Evolutionary conservation across 2,113 vertebrate species (phyloP).

Genomic region (Anolis sagrei): DNA sequence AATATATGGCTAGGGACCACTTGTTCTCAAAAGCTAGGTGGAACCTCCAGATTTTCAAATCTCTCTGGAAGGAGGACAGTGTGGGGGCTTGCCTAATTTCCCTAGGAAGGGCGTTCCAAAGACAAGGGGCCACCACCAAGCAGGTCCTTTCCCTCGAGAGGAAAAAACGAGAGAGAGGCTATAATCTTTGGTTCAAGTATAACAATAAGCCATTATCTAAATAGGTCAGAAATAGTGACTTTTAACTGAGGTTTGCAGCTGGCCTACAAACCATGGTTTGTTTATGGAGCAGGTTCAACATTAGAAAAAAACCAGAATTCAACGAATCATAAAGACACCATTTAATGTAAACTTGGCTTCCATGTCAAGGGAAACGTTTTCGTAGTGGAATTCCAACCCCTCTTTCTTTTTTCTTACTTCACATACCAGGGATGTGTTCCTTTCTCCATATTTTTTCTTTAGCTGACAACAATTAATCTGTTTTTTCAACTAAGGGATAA

Average conservation of each 20-base stretch:
- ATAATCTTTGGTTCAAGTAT: background rate
- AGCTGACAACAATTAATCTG: background rate
- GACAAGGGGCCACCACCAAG: too few species aligned
- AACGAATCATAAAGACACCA: background rate
- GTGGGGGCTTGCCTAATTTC: too few species aligned
- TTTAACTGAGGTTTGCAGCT: background rate
- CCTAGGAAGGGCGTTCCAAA: too few species aligned
- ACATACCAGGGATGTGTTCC: background rate
- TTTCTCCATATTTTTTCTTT: background rate
- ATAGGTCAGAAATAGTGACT: background rate
- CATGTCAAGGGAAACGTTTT: background rate
- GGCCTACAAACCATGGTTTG: background rate
- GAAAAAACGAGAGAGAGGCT: background rate
- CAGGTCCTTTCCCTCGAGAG: too few species aligned
- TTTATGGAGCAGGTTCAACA: background rate
- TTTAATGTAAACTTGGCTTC: background rate
- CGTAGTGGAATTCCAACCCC: background rate
- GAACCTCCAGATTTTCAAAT: too few species aligned
- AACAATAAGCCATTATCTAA: background rate
- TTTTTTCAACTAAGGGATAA: slow-evolving; percentile 10
- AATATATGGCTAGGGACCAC: too few species aligned
- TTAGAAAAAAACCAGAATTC: too few species aligned
- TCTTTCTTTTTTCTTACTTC: slow-evolving; percentile 6
- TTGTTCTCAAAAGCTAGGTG: too few species aligned
- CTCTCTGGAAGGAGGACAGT: too few species aligned